Conservation (phyloP, 1,140 invertebrate genomes). For the Mizuhopecten yessoensis region DNA sequence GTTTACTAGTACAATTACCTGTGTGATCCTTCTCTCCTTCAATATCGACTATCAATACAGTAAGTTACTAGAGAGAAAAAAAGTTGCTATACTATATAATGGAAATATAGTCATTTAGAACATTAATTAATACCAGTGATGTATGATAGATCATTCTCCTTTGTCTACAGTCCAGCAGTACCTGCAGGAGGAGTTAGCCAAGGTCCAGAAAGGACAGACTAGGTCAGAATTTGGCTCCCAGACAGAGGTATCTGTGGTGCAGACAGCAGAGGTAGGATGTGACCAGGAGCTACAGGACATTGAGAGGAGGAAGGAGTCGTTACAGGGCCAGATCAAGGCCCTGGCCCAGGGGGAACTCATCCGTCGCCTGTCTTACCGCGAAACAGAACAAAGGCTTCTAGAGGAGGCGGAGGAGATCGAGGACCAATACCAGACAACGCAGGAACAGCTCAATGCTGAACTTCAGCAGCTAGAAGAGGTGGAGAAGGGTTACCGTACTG, state of each 20-base stretch:
- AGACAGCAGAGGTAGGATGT: not conserved
- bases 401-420: slow-evolving; percentile 70
- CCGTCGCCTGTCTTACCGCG: slow-evolving; percentile 61
- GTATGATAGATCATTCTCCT: not conserved
- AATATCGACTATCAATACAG: too few species aligned
- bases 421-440: slow-evolving; percentile 68
- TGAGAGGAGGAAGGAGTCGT: slow-evolving; percentile 61
- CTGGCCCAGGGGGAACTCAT: slow-evolving; percentile 75
- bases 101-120: too few species aligned
- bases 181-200: slow-evolving; percentile 63
- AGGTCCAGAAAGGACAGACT: slow-evolving; percentile 41
- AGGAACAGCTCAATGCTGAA: slow-evolving; percentile 66
- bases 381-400: slow-evolving; percentile 65
- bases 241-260: not conserved
- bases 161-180: slow-evolving; percentile 68
- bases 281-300: slow-evolving; percentile 42
- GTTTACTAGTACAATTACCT: too few species aligned
- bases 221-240: not conserved
- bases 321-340: slow-evolving; percentile 71
- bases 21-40: too few species aligned
- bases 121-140: too few species aligned
- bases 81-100: too few species aligned
- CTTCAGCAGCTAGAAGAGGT: slow-evolving; percentile 67
- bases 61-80: too few species aligned
- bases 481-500: slow-evolving; percentile 70